Base-by-base conservation (phyloP, 2,797 vertebrate genomes). In the Mionectes olivaceus region DNA sequence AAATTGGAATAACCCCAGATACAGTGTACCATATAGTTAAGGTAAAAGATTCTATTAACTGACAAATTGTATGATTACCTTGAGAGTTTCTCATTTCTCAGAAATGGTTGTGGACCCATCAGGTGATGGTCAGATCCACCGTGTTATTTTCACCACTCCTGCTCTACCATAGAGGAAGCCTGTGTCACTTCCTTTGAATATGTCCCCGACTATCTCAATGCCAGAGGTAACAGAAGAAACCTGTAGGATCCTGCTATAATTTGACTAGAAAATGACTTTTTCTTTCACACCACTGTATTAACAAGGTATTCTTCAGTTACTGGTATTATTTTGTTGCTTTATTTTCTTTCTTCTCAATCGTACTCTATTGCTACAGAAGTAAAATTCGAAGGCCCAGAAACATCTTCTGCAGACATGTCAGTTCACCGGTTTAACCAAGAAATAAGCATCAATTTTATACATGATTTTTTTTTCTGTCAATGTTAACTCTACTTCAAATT, bases 81-180 rank as follows among this genome's bases (percentile, higher is more conserved):
- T 35, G 67, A 83, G 4, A n/a, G 7, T 60, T 85, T 53, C 32
- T 77, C 2, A 30, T 83, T 90, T 86, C 25, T 68, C 49, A 68
- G 73, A 83, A 91, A 35, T 19, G 8, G 7, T 18, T 95, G 50
- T 15, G 63, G 14, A 37, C 67, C 60, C 86, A 80, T 59, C 23
- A 52, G 9, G 3, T 63, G 11, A 41, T 5, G 3, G 19, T 57
- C 43, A 70, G 43, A 50, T 59, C 13, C 12, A 33, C 7, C 43
- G n/a, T 86, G 18, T 12, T 88, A 28, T 80, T 89, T 83, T 60
- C 37, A 64, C 18, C 6, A 19, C 28, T 80, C 13, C 8, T 0
- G 0, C 7, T 79, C 28, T 55, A 32, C 33, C 21, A 28, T 0
- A 0, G 33, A 56, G 5, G 47, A 91, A 67, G 6, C 8, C 14